phyloP scores from a whole-genome alignment of 2,797 vertebrate genomes.

The Phalloptychus januarius region DNA sequence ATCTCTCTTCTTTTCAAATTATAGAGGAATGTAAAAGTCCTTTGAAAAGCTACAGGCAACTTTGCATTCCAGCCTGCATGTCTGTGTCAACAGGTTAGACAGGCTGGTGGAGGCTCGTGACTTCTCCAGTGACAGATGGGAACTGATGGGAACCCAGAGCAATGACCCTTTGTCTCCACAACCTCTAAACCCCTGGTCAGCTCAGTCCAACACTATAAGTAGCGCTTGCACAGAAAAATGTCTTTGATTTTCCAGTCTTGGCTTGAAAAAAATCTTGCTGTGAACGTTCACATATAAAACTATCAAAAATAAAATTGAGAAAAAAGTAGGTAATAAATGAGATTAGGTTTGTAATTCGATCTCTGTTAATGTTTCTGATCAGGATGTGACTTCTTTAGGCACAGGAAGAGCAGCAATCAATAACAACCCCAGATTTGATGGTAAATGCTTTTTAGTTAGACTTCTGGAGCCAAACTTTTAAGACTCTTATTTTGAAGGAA shows the following conservation, averaged over 20 bases:
- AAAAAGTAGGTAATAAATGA: background rate
- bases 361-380: background rate
- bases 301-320: background rate
- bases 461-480: background rate
- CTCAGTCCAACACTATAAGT: background rate
- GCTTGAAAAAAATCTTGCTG: background rate
- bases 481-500: background rate
- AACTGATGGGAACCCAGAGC: constrained; percentile 31
- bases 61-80: constrained; percentile 46
- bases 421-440: background rate
- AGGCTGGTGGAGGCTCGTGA: constrained; percentile 31
- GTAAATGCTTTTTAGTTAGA: background rate
- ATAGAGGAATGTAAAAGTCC: constrained; percentile 41
- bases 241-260: background rate
- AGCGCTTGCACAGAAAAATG: background rate
- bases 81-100: constrained; percentile 35
- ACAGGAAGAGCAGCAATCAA: background rate
- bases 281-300: background rate
- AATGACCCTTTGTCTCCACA: constrained; percentile 33
- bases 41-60: constrained; percentile 17
- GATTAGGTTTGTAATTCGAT: background rate
- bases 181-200: constrained; percentile 1
- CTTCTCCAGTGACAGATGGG: constrained; percentile 43
- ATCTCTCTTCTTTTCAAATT: constrained; percentile 34
- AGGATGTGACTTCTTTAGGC: background rate